Evolutionary conservation across 2,797 vertebrate genomes (phyloP), one percentile per base, ranked within the genome.

Genomic region (Mormyrus proboscirostris): DNA sequence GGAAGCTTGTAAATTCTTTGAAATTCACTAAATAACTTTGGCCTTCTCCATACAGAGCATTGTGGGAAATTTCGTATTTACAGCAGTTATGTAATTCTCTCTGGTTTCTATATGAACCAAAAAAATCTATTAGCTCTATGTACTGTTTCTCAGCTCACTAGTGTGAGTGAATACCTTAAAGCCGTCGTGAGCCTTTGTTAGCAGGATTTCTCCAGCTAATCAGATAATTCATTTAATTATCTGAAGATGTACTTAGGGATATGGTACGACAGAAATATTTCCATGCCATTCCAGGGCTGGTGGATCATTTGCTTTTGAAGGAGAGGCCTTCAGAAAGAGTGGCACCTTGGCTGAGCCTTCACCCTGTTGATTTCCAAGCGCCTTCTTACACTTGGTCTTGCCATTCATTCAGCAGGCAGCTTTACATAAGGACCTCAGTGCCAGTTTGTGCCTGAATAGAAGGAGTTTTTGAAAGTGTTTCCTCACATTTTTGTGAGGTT

Each of bases 211-310:
- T 50, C n/a, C 82, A 85, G 82, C 49, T 49, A 85, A 85, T 85
- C 82, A 85, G 82, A 85, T 29, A 51, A 85, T 85, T 85, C 29
- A 50, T 85, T 85, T 29, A 85, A 51, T 33, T 85, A 85, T 19
- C 83, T 2, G 47, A 33, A 4, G 49, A 53, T 7, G 50, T 49
- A 22, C 49, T 84, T 22, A 38, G 41, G 47, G n/a, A 22, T 49
- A 25, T 1, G 3, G 22, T n/a, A 53, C 9, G 33, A 8, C 47
- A 50, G 8, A 51, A 25, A 51, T 12, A 85, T 50, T 85, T 51
- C n/a, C 25, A 25, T 12, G 5, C n/a, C n/a, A 85, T 29, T 85
- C n/a, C 83, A 53, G 44, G 73, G 29, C 33, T 51, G 9, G 8
- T 25, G 25, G 82, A 84, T 84, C 4, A 2, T 51, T 29, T 25